Conservation (phyloP, 2,797 vertebrate genomes). For the Sciaenops ocellatus region DNA sequence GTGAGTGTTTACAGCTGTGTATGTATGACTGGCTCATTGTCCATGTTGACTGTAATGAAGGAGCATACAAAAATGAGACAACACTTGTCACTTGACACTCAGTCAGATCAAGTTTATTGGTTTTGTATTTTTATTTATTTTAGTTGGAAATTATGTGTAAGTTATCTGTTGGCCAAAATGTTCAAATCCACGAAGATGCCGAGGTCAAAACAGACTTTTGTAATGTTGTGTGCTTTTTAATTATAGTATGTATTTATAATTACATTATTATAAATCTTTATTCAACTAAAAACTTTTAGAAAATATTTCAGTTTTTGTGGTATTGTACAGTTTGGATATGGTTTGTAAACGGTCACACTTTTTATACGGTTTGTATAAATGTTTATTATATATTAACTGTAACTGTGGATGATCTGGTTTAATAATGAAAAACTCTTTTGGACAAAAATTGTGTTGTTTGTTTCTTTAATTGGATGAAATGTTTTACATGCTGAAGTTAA, state of each 20-base stretch:
- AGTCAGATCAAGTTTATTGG: no score
- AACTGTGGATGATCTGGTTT: not conserved
- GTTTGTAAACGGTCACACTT: not conserved
- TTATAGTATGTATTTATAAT: not conserved
- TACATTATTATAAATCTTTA: conserved; percentile 10
- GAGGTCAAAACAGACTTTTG: not conserved
- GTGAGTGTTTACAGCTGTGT: no score
- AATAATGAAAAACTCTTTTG: not conserved
- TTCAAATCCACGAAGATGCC: not conserved
- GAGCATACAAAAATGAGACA: no score
- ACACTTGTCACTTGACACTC: no score
- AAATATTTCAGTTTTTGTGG: not conserved
- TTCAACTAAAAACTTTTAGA: not conserved
- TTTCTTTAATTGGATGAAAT: not conserved
- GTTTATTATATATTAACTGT: not conserved
- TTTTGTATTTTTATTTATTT: not conserved
- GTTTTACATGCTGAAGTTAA: not conserved
- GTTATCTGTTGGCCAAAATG: not conserved
- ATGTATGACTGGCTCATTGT: no score
- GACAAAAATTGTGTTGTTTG: not conserved
- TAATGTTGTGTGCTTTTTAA: not conserved
- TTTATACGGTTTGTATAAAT: not conserved
- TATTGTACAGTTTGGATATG: not conserved
- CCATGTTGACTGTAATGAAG: no score
- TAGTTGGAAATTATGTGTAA: not conserved